A percentile compares a stretch with the other conserved stretches of the same genome.
phyloP scores from a whole-genome alignment of 2,113 vertebrate genomes.

The Labrus mixtus region DNA sequence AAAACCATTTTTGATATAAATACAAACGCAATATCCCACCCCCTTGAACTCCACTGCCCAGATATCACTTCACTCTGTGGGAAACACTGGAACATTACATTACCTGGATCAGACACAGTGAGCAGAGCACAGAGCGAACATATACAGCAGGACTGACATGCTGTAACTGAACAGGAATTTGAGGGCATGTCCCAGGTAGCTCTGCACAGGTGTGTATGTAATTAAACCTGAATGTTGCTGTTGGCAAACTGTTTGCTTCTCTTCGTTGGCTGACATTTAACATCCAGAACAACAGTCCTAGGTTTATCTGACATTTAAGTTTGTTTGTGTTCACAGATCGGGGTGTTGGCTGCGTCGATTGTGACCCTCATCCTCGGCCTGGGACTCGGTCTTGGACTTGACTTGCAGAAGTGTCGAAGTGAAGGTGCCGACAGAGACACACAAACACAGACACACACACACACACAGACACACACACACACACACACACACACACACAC shows the following conservation, averaged over 20 bases:
- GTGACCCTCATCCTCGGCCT: slow-evolving; percentile 78
- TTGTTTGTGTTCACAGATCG: slow-evolving; percentile 60
- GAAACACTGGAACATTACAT: background rate
- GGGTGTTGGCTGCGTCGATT: slow-evolving; percentile 56
- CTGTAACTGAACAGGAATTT: background rate
- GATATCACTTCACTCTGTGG: too few species aligned
- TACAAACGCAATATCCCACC: too few species aligned
- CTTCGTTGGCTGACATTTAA: too few species aligned
- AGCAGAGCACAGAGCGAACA: too few species aligned
- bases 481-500: background rate
- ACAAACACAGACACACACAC: too few species aligned
- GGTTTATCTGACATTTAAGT: background rate
- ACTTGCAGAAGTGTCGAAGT: slow-evolving; percentile 67
- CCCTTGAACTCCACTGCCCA: too few species aligned
- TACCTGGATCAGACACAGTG: background rate
- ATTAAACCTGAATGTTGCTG: background rate
- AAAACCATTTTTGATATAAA: too few species aligned
- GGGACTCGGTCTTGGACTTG: slow-evolving; percentile 78
- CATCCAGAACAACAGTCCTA: background rate
- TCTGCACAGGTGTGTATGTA: too few species aligned
- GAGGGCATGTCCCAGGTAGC: too few species aligned
- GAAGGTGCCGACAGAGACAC: slow-evolving; percentile 55
- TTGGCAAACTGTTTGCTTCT: background rate
- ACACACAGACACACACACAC: background rate
- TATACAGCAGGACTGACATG: background rate